phyloP scores from a whole-genome alignment of 2,113 vertebrate species.

The Oreotrochilus melanogaster region DNA sequence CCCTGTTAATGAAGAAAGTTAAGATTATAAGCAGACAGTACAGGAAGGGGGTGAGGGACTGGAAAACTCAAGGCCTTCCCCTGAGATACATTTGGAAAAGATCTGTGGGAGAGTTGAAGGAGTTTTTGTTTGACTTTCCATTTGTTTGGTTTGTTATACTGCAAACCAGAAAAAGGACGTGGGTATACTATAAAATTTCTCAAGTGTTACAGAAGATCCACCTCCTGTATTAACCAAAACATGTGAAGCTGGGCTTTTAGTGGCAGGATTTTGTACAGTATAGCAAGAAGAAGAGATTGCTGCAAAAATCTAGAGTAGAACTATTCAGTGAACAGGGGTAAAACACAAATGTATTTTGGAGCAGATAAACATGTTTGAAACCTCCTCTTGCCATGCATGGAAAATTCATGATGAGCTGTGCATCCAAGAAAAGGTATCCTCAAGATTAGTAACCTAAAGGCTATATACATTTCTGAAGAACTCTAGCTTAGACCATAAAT shows the following conservation, averaged over 20 bases:
- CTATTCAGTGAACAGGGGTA: neutral
- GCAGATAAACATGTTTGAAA: neutral
- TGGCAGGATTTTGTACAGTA: neutral
- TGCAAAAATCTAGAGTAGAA: conserved; percentile 31
- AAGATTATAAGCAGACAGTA: neutral
- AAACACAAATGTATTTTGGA: neutral
- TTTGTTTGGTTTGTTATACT: conserved; percentile 38
- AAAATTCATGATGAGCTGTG: neutral
- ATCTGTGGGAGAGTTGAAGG: conserved; percentile 54
- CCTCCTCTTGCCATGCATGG: neutral
- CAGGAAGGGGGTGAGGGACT: conserved; percentile 16
- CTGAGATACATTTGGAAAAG: conserved; percentile 55
- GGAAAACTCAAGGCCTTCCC: conserved; percentile 30
- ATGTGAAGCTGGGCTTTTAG: conserved; percentile 13
- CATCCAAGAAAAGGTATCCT: neutral
- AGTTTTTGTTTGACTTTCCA: conserved; percentile 40
- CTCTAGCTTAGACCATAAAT: neutral
- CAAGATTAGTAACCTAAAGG: neutral
- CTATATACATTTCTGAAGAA: neutral
- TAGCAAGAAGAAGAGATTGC: neutral
- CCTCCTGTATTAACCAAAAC: conserved; percentile 54
- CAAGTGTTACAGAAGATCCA: conserved; percentile 26
- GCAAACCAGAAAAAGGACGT: neutral
- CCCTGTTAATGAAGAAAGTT: conserved; percentile 13
- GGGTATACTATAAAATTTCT: conserved; percentile 54